These are phyloP conservation scores for Mirounga angustirostris DNA, from an alignment of 2,113 vertebrate species.

Conservation along the genomic window DNA sequence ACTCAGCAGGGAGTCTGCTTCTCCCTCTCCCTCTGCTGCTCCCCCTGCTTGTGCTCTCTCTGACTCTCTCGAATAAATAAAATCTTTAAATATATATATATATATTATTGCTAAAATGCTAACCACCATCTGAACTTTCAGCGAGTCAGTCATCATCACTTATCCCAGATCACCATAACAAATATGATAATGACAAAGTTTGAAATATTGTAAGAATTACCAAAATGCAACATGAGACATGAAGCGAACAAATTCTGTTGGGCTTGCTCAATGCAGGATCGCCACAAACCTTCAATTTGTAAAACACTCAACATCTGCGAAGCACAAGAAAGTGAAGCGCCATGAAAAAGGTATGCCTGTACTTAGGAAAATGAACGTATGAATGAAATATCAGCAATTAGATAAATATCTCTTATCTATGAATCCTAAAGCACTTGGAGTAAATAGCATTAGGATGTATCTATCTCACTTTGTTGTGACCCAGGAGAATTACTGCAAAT, in stretches of 20 bases:
- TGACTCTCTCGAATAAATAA: too few relatives aligned
- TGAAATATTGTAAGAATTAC: background rate
- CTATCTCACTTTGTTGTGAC: background rate
- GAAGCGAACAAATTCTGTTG: background rate
- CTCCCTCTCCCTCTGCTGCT: too few relatives aligned
- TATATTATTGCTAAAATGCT: background rate
- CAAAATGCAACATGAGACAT: background rate
- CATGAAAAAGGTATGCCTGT: background rate
- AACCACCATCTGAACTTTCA: background rate
- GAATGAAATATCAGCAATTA: background rate
- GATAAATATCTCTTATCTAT: background rate
- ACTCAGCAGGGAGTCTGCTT: too few relatives aligned
- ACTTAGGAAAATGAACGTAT: background rate
- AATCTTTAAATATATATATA: too few relatives aligned
- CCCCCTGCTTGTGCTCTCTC: too few relatives aligned
- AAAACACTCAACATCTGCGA: background rate
- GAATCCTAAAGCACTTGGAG: background rate
- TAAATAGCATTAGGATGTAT: background rate
- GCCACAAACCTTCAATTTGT: background rate
- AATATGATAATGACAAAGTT: background rate
- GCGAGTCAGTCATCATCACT: background rate
- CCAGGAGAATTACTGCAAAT: background rate
- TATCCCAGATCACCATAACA: background rate
- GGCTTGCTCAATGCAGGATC: background rate
- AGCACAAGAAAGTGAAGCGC: background rate